Percentiles rank a stretch among this genome's conserved stretches.
These are phyloP conservation scores for Gastrophryne carolinensis DNA, from an alignment of 2,797 vertebrate species.

Conservation along the genomic window DNA sequence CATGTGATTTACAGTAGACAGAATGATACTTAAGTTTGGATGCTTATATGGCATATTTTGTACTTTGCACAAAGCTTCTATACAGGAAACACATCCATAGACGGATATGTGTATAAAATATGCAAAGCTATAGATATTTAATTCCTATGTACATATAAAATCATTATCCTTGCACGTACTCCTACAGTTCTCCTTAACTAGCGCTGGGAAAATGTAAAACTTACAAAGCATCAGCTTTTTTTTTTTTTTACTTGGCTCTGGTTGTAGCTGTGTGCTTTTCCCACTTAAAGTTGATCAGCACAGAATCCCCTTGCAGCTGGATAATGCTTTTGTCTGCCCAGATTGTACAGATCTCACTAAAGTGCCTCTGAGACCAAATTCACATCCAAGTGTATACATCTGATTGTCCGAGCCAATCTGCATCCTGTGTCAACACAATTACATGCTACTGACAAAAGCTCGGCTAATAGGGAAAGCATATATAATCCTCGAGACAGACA, in stretches of 20 bases:
- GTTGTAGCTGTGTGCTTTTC: slow-evolving; percentile 53
- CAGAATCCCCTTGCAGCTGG: slow-evolving; percentile 48
- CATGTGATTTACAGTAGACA: no score
- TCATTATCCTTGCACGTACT: background rate
- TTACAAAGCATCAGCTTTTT: slow-evolving; percentile 56
- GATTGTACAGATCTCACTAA: slow-evolving; percentile 54
- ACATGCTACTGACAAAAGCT: slow-evolving; percentile 41
- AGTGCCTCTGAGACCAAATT: slow-evolving; percentile 54
- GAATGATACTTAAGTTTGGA: no score
- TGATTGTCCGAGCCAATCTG: slow-evolving; percentile 52
- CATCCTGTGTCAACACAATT: slow-evolving; percentile 34
- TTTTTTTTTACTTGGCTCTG: no score
- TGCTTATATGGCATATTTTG: no score
- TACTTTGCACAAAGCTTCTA: no score
- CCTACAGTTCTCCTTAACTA: slow-evolving; percentile 49
- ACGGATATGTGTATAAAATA: no score
- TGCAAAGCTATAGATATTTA: no score
- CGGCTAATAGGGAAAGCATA: slow-evolving; percentile 54
- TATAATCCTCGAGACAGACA: slow-evolving; percentile 49
- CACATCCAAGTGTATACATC: slow-evolving; percentile 35
- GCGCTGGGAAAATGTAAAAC: slow-evolving; percentile 39
- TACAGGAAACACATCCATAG: no score
- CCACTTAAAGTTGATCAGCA: slow-evolving; percentile 52
- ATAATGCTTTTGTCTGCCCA: slow-evolving; percentile 50
- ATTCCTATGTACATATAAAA: background rate